Base-by-base conservation (phyloP, 1,140 invertebrate species). In the Caerostris extrusa region DNA sequence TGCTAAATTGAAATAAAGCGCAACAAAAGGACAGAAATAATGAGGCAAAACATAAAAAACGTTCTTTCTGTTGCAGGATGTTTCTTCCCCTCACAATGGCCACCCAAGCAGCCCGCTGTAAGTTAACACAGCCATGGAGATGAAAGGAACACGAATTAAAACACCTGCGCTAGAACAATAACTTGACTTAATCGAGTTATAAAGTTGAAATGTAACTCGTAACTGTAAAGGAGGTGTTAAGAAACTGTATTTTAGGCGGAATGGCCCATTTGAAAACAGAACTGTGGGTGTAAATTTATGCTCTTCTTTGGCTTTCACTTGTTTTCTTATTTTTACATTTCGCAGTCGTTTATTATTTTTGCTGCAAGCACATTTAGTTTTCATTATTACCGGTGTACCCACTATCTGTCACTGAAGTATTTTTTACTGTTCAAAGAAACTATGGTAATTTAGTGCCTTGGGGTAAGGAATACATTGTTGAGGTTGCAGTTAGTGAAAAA, bases 151-250 rank as follows among this genome's bases (percentile, higher is more conserved):
- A 88, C 58, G 86, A 53, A 88, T 88, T 81, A 93, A 85, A 93
- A 93, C 92, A 93, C 86, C 92, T 93, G 92, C 86, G 55, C 55
- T 69, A 82, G 58, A 93, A 93, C 85, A 93, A 93, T 93, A 93
- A 93, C 86, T 88, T 89, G 6, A 58, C 57, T 88, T 88, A 93
- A 93, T 93, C 92, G 69, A 93, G 92, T 93, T 88, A 93, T 88
- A 89, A 93, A 93, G 64, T 87, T 71, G 50, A 58, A 93, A 69
- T 71, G 91, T 58, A 87, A 86, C 53, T 92, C 56, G 7, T 55
- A 71, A 87, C 61, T 34, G 83, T 93, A 56, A 93, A 87, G 61
- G n/a, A 93, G 64, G 83, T 87, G 90, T 57, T 85, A 93, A 60
- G 64, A 92, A 56, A 69, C 61, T 53, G 64, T 71, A 93, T 71